Conservation (phyloP, 2,113 vertebrate genomes). For the Xenopus tropicalis region UCB_Xtro_10.0 CM004447.2:52147501-52148000, state of each 20-base stretch:
- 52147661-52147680: no score
- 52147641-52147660: no score
- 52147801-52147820: conserved; percentile 65
- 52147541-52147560: no score
- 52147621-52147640: no score
- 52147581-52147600: no score
- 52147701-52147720: background rate
- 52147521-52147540: no score
- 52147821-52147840: conserved; percentile 55
- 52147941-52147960: conserved; percentile 13
- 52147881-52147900: conserved; percentile 49
- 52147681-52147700: no score
- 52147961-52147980: background rate
- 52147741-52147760: conserved; percentile 56
- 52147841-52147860: conserved; percentile 48
- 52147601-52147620: no score
- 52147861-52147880: conserved; percentile 50
- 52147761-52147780: conserved; percentile 38
- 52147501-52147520: no score
- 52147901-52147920: conserved; percentile 42
- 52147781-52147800: conserved; percentile 69
- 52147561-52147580: no score
- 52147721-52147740: conserved; percentile 41
- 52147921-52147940: conserved; percentile 24
- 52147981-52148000: conserved; percentile 21